Conservation (phyloP, 2,113 vertebrate species). For the Eulemur macaco region DNA sequence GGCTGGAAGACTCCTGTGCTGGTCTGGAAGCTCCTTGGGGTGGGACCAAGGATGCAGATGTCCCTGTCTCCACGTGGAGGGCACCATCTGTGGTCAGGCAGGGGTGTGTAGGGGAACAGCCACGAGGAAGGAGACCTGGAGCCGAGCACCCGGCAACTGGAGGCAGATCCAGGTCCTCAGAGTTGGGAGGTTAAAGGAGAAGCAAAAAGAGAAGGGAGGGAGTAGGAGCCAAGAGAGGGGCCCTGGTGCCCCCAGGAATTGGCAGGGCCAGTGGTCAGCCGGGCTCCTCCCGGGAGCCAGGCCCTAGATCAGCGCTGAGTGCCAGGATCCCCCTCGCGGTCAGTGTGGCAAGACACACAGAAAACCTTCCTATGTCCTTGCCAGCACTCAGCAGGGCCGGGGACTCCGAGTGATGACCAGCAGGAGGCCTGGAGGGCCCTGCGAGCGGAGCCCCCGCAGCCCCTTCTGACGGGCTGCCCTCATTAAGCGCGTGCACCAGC, state of each 20-base stretch:
- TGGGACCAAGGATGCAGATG: too few species aligned
- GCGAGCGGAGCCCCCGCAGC: fast-evolving
- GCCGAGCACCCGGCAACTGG: background rate
- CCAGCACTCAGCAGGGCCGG: background rate
- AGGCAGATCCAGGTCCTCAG: background rate
- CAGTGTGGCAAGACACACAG: fast-evolving
- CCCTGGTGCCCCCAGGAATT: background rate
- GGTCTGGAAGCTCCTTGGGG: background rate
- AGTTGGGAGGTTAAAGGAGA: background rate
- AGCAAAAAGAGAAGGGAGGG: background rate
- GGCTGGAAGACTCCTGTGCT: too few species aligned
- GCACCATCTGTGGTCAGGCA: background rate
- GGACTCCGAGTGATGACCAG: background rate
- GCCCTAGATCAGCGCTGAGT: fast-evolving
- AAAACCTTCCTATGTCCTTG: background rate
- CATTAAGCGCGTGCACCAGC: fast-evolving
- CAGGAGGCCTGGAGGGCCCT: background rate
- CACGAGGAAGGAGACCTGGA: background rate
- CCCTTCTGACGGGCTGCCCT: background rate
- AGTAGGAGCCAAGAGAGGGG: background rate
- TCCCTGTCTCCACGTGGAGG: background rate
- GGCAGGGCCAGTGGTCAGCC: background rate
- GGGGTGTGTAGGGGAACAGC: background rate
- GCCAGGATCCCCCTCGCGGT: fast-evolving
- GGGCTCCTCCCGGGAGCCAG: background rate